phyloP scores from a whole-genome alignment of 1,140 invertebrate species.

The Caligus rogercresseyi region DNA sequence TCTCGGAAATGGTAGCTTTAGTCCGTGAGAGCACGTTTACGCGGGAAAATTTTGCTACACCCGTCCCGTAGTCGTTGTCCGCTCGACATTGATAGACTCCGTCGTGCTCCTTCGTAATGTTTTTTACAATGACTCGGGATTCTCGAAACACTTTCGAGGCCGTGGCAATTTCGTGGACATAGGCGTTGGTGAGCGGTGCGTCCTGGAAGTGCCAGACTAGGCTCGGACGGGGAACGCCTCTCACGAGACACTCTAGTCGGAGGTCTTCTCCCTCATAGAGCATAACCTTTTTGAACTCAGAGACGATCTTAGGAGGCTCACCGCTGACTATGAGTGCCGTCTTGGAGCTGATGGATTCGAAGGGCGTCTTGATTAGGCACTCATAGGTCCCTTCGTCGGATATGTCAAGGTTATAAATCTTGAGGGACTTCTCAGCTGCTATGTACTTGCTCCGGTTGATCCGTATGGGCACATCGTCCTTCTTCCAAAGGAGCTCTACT shows the following conservation, averaged over 20 bases:
- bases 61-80: slow-evolving; percentile 9
- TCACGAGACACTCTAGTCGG: slow-evolving; percentile 2
- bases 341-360: slow-evolving; percentile 1
- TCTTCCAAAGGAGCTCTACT: slow-evolving; percentile 5
- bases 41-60: slow-evolving; percentile 12
- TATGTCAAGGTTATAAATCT: background rate
- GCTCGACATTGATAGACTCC: slow-evolving; percentile 17
- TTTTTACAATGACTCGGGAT: background rate
- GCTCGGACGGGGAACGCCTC: slow-evolving; percentile 12
- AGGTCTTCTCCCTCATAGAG: slow-evolving; percentile 16
- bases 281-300: slow-evolving; percentile 8
- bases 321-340: slow-evolving; percentile 7
- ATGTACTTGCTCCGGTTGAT: background rate
- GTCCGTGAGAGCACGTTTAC: slow-evolving; percentile 12
- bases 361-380: slow-evolving; percentile 13
- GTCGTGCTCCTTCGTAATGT: slow-evolving; percentile 8
- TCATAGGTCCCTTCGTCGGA: slow-evolving; percentile 5
- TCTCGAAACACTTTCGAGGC: background rate
- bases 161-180: background rate
- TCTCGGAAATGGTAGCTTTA: background rate
- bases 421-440: background rate
- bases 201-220: slow-evolving; percentile 13
- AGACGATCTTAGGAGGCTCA: slow-evolving; percentile 13
- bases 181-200: background rate
- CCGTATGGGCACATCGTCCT: background rate